phyloP scores from a whole-genome alignment of 2,797 vertebrate species.

The Sus cebifrons region DNA sequence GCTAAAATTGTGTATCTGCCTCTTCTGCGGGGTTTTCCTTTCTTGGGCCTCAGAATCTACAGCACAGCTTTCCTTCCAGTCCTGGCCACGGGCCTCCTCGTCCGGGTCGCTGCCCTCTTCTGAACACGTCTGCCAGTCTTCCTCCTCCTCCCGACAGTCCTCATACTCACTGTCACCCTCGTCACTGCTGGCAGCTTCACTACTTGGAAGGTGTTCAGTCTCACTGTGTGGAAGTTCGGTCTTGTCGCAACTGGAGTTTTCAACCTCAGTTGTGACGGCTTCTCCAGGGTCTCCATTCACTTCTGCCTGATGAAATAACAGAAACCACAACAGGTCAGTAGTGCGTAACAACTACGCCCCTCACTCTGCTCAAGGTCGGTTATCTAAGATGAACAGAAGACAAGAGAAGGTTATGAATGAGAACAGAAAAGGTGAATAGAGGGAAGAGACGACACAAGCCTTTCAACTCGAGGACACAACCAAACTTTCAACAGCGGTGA shows the following conservation, averaged over 20 bases:
- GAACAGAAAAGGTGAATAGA: background rate
- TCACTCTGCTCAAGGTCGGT: background rate
- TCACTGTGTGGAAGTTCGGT: background rate
- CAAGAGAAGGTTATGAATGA: background rate
- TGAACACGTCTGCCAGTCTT: slow-evolving; percentile 90
- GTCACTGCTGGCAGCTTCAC: background rate
- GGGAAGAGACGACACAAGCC: background rate
- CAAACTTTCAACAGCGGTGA: background rate
- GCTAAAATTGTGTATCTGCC: slow-evolving; percentile 92
- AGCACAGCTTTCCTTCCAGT: slow-evolving; percentile 50
- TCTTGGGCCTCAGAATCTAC: background rate
- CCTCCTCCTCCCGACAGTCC: slow-evolving; percentile 90
- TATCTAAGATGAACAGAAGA: background rate
- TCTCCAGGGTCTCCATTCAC: slow-evolving; percentile 78
- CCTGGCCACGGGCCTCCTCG: slow-evolving; percentile 86
- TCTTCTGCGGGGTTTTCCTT: background rate
- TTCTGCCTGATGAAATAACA: slow-evolving; percentile 89
- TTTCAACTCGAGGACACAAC: background rate
- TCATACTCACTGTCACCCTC: slow-evolving; percentile 88
- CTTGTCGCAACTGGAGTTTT: slow-evolving; percentile 28
- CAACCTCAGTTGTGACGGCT: background rate
- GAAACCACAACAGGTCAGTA: background rate
- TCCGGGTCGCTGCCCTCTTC: slow-evolving; percentile 89
- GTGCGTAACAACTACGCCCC: background rate
- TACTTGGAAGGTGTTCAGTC: background rate